Base-by-base conservation (phyloP, 1,140 invertebrate species). In the Piezodorus guildinii region DNA sequence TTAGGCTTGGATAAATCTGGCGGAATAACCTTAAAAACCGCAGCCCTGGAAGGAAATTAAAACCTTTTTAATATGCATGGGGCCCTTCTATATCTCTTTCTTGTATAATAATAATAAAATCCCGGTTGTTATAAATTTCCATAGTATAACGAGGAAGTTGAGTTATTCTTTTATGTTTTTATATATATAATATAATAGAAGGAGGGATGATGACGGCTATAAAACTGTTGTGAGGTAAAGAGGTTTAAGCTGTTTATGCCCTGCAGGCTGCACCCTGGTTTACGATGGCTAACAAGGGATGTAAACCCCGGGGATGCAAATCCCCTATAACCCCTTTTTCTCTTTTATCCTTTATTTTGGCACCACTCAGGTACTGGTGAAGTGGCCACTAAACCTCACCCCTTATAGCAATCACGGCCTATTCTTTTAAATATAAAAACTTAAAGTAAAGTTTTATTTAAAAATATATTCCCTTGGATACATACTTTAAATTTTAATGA, bases 161-260 rank as follows among this genome's bases (percentile, higher is more conserved):
- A 39, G 34, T 39, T 39, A 39, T 39, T 39, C 34, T 39, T 39
- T 39, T 39, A 49, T 49, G 21, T 49, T 19, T 49, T 49, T 49
- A 49, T 49, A 49, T 46, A n/a, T 49, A 49, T 49, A 49, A 19
- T 49, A 49, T 49, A 49, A 49, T 49, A 49, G 46, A 10, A 49
- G 46, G 46, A 10, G 1, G 34, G 46, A 49, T 49, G 46, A 49
- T 49, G 46, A 49, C 46, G 17, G 46, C 46, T 10, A 49, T 49
- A 49, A 49, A 49, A 49, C n/a, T 21, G 10, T 49, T 19, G 6
- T 49, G 46, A 21, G 21, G 46, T 21, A 17, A 17, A 19, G 21
- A 49, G 46, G 46, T 49, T 49, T 49, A 21, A 19, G 46, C n/a
- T 19, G 46, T 17, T 17, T 17, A 49, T 49, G 46, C 21, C 21